Evolutionary conservation across 1,140 invertebrate species (phyloP).

Genomic region (Palaemon carinicauda): DNA sequence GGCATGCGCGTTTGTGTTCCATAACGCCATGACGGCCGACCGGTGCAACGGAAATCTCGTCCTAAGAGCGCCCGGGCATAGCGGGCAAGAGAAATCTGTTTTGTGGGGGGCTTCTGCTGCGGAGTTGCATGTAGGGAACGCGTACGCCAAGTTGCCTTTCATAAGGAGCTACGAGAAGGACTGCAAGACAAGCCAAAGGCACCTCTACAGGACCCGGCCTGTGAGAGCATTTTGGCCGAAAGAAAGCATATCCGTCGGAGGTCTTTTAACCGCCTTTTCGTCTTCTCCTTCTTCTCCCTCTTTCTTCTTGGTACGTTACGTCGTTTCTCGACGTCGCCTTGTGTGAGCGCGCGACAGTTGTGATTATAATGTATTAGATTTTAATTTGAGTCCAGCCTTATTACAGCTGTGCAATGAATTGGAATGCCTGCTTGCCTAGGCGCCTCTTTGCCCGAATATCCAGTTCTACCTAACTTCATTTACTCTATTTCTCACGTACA

Average conservation of each 20-base stretch:
- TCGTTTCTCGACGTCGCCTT: background rate
- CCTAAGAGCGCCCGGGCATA: background rate
- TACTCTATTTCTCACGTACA: too few relatives aligned
- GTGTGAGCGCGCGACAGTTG: background rate
- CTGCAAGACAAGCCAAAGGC: too few relatives aligned
- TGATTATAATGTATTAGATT: background rate
- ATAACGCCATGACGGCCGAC: background rate
- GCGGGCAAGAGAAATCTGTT: background rate
- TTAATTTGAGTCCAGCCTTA: background rate
- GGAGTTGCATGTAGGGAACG: background rate
- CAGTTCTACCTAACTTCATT: background rate
- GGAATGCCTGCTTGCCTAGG: background rate
- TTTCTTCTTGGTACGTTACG: background rate
- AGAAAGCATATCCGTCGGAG: background rate
- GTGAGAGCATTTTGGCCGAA: too few relatives aligned
- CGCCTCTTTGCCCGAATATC: background rate
- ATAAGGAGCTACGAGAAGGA: too few relatives aligned
- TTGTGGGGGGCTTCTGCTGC: background rate
- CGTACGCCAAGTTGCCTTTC: background rate
- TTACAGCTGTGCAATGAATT: background rate
- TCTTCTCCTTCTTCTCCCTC: background rate
- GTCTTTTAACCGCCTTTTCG: background rate
- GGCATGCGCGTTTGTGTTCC: background rate
- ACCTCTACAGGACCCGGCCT: background rate
- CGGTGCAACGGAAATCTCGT: background rate